phyloP scores from a whole-genome alignment of 2,113 vertebrate genomes.

The Tupaia tana region DNA sequence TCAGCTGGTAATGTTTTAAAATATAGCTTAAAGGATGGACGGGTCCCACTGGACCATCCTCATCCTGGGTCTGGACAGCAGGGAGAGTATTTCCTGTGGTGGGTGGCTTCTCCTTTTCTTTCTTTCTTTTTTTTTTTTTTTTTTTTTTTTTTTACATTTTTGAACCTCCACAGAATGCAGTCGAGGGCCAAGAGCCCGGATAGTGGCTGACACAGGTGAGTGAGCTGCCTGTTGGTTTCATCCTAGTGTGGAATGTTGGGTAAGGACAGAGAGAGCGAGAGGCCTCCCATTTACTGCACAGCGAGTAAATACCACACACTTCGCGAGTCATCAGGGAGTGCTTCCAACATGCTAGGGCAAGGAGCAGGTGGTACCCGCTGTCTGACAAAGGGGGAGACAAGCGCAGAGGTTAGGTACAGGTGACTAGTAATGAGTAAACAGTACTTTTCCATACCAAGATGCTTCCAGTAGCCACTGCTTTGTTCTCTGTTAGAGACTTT shows the following conservation, averaged over 20 bases:
- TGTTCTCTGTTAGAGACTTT: background rate
- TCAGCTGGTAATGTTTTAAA: background rate
- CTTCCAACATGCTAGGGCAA: background rate
- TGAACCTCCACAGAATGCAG: background rate
- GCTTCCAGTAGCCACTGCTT: background rate
- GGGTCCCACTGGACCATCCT: background rate
- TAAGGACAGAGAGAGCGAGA: background rate
- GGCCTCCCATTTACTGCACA: background rate
- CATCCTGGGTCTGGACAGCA: background rate
- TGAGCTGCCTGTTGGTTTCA: background rate
- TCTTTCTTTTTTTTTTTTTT: background rate
- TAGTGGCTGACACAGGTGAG: background rate
- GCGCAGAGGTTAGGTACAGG: background rate
- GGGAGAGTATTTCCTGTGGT: background rate
- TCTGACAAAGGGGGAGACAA: background rate
- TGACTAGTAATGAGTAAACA: background rate
- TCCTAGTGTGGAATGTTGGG: background rate
- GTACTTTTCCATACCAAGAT: background rate
- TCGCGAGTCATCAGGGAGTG: background rate
- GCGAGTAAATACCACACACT: background rate
- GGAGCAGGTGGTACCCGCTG: background rate
- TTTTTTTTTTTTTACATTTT: background rate
- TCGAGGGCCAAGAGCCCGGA: background rate
- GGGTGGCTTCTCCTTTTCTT: no score
- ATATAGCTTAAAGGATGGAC: background rate